These are phyloP conservation scores for Apis dorsata DNA, from an alignment of 1,140 invertebrate species.

Conservation along the genomic window DNA sequence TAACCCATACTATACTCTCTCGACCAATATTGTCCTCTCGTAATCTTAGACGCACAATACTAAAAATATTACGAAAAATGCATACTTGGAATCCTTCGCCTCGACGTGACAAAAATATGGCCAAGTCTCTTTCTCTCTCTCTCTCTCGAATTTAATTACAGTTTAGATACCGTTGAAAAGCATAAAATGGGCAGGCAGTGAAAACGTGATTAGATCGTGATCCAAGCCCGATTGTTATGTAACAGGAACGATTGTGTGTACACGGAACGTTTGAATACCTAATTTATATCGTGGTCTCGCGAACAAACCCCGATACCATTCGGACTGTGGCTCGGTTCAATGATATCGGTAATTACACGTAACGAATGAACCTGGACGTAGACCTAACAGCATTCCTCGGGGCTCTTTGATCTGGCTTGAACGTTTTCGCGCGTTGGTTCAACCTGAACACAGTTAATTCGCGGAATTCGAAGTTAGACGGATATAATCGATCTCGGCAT, in stretches of 20 bases:
- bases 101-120: neutral
- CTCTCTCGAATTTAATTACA: constrained; percentile 3
- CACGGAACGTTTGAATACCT: constrained; percentile 18
- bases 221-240: neutral
- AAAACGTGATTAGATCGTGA: neutral
- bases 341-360: constrained; percentile 40
- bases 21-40: too few relatives aligned
- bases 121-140: too few relatives aligned
- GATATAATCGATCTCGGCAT: constrained; percentile 40
- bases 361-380: constrained; percentile 23
- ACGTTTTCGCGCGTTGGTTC: constrained; percentile 42
- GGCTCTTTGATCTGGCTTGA: constrained; percentile 40
- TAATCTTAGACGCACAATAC: neutral
- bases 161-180: neutral
- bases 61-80: neutral
- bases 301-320: constrained; percentile 23
- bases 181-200: neutral
- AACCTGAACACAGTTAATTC: constrained; percentile 42
- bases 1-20: neutral
- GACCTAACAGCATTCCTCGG: constrained; percentile 45
- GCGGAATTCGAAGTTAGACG: constrained; percentile 34
- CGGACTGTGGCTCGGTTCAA: constrained; percentile 23
- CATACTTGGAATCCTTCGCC: neutral
- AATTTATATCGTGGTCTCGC: constrained; percentile 9
- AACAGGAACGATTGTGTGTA: neutral